Base-by-base conservation (phyloP, 2,888 invertebrate genomes). In the Isoperla grammatica region DNA sequence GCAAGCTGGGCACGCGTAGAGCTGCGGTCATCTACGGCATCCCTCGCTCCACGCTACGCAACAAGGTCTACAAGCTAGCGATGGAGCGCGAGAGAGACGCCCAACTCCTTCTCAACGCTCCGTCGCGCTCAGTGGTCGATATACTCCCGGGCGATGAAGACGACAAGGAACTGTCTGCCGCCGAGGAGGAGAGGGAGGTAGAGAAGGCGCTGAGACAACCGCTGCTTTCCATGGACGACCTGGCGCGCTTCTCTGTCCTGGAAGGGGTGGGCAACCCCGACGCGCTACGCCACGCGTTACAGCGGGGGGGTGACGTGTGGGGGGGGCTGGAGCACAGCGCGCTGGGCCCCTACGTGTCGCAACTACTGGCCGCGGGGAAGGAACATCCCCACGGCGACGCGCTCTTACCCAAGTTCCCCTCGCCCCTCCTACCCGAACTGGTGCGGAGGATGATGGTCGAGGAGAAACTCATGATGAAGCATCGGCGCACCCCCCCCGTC, bases 11-110 rank as follows among this genome's bases (percentile, higher is more conserved):
- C 65, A 95, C 95, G 5, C 80, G 96, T 48, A 81, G 96, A 61
- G 96, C 97, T 8, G 92, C 97, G 56, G 92, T 93, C 57, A 88
- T 95, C 69, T 98, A 98, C 76, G 95, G 95, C 69, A 95, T 97
- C 72, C 97, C 97, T 6, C 84, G 97, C 65, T 95, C 97, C 66
- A 97, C 96, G 22, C 83, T 98, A 55, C 84, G 97, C 64, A 98
- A 96, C 79, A 98, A 98, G 78, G 79, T 91, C 72, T 88, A 89
- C 80, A 92, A 92, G 75, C 79, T 90, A 70, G 81, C 84, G 59
- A 78, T 86, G 75, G 89, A 89, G 68, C 80, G 83, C 55, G 83
- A 83, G 70, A 80, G 85, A 67, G 87, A 87, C 70, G 82, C 80
- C 60, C 65, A 61, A 37, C 39, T 63, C 23, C 46, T 58, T 8